Evolutionary conservation across 1,140 invertebrate species (phyloP).

Genomic region (Acyrthosiphon pisum): DNA sequence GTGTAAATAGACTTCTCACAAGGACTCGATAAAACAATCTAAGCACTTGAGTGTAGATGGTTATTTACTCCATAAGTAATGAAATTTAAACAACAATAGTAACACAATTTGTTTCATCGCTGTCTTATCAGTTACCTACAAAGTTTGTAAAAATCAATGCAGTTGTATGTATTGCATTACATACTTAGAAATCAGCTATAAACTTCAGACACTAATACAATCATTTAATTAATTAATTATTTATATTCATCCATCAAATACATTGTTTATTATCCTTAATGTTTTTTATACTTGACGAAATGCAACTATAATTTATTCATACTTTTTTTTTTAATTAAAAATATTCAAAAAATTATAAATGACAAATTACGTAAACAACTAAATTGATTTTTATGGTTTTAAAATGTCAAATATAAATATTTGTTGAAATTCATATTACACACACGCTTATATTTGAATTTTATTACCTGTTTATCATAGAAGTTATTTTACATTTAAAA

Average conservation of each 20-base stretch:
- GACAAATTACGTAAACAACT: neutral
- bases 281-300: neutral
- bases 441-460: too few species aligned
- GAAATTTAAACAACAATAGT: constrained; percentile 13
- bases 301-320: neutral
- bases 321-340: neutral
- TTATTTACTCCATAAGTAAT: neutral
- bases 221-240: neutral
- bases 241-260: neutral
- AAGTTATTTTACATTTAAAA: too few species aligned
- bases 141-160: neutral
- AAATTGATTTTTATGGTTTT: neutral
- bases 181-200: neutral
- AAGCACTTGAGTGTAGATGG: neutral
- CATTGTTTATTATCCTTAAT: neutral
- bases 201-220: neutral
- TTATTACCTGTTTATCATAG: too few species aligned
- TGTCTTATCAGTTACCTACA: neutral
- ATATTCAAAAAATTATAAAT: neutral
- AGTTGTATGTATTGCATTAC: neutral
- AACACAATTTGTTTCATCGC: neutral
- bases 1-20: neutral
- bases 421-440: neutral
- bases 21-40: neutral
- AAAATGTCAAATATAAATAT: neutral